These are phyloP conservation scores for Eleutherodactylus coqui DNA, from an alignment of 2,797 vertebrate genomes.

Conservation along the genomic window DNA sequence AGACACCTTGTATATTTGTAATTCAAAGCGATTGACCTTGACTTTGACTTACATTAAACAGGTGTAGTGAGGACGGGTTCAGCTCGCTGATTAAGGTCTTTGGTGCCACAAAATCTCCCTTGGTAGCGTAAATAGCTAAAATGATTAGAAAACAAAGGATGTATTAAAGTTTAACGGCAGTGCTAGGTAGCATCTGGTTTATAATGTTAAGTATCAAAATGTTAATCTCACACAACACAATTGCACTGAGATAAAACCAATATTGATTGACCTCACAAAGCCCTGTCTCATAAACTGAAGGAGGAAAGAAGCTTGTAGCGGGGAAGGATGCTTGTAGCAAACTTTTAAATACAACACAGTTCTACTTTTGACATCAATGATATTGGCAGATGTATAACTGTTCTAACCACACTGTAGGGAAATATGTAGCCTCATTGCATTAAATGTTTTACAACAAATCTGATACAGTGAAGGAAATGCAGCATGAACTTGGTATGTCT, in stretches of 20 bases:
- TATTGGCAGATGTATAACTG: constrained; percentile 13
- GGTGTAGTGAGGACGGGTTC: constrained; percentile 22
- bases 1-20: constrained; percentile 17
- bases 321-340: constrained; percentile 14
- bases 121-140: constrained; percentile 30
- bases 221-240: constrained; percentile 50
- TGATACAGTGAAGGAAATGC: neutral
- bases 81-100: constrained; percentile 36
- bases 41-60: constrained; percentile 38
- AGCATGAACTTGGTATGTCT: neutral
- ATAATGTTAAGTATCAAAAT: constrained; percentile 51
- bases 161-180: constrained; percentile 35
- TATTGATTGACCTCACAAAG: constrained; percentile 55
- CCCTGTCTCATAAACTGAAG: constrained; percentile 40
- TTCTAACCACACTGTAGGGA: neutral
- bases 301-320: constrained; percentile 26
- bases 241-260: constrained; percentile 47
- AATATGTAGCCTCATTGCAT: neutral
- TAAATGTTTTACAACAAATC: constrained; percentile 1
- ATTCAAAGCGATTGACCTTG: constrained; percentile 47
- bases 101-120: constrained; percentile 22
- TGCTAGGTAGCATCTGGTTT: constrained; percentile 53
- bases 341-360: constrained; percentile 9
- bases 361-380: constrained; percentile 5
- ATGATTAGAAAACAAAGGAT: constrained; percentile 52